Percentiles rank a stretch among this genome's conserved stretches.
Evolutionary conservation across 2,888 invertebrate genomes (phyloP).

Genomic region (Melikaiella ostensackeni): DNA sequence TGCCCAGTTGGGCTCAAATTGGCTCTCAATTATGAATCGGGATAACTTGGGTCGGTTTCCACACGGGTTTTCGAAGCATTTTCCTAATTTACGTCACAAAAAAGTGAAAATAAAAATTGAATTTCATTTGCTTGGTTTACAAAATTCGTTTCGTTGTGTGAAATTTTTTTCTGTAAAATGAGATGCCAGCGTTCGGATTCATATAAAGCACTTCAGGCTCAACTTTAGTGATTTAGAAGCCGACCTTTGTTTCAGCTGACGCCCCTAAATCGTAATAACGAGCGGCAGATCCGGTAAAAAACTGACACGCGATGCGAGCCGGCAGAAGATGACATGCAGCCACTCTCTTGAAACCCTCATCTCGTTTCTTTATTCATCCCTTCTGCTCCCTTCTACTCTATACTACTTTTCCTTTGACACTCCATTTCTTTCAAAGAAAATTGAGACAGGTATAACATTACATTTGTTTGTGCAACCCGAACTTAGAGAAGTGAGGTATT

Average conservation of each 20-base stretch:
- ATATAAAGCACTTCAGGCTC: neutral
- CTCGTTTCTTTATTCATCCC: neutral
- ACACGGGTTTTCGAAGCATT: neutral
- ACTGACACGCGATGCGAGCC: slow-evolving; percentile 13
- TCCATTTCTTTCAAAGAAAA: slow-evolving; percentile 5
- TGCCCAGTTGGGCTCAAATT: too few relatives aligned
- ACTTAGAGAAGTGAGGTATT: neutral
- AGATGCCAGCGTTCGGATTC: neutral
- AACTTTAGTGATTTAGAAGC: neutral
- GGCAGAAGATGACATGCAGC: neutral
- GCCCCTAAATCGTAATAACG: slow-evolving; percentile 19
- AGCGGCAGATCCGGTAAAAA: slow-evolving; percentile 3
- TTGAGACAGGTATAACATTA: slow-evolving; percentile 4
- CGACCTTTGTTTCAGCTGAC: slow-evolving; percentile 5
- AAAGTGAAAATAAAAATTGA: neutral
- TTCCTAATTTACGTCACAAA: neutral
- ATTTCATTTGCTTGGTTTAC: neutral
- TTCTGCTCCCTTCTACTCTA: neutral
- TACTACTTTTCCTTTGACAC: slow-evolving; percentile 11
- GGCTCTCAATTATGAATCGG: too few relatives aligned
- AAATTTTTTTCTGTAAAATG: neutral
- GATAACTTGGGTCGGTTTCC: too few relatives aligned
- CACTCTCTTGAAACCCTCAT: neutral
- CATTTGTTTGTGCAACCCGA: slow-evolving; percentile 2
- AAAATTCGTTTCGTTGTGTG: neutral